These are phyloP conservation scores for Phaedon cochleariae DNA, from an alignment of 2,888 invertebrate species.

Conservation along the genomic window DNA sequence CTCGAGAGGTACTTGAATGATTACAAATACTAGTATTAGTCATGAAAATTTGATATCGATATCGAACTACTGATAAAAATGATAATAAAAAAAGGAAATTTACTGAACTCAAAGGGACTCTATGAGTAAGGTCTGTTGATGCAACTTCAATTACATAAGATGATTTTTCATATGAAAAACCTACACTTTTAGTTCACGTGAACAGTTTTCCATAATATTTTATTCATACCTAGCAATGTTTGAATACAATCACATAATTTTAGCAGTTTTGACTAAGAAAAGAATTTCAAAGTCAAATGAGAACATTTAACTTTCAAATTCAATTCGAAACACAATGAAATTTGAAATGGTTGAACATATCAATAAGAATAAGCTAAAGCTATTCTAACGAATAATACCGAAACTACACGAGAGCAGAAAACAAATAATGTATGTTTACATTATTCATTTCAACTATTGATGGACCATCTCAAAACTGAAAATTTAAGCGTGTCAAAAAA, in stretches of 20 bases:
- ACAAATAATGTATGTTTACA: constrained; percentile 17
- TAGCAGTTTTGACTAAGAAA: constrained; percentile 30
- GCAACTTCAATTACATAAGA: background rate
- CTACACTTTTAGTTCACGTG: constrained; percentile 32
- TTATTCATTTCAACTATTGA: background rate
- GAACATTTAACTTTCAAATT: constrained; percentile 37
- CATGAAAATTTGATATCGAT: too few species aligned
- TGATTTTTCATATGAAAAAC: background rate
- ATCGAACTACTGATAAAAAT: too few species aligned
- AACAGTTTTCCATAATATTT: constrained; percentile 40
- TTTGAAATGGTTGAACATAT: constrained; percentile 9
- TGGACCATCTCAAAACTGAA: too few species aligned
- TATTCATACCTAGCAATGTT: constrained; percentile 35
- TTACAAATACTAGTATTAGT: too few species aligned
- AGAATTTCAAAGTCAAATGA: constrained; percentile 34
- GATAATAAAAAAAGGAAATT: too few species aligned
- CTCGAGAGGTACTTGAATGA: too few species aligned
- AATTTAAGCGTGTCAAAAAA: too few species aligned
- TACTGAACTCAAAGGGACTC: too few species aligned
- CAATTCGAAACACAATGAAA: constrained; percentile 31
- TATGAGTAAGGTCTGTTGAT: too few species aligned
- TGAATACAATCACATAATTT: constrained; percentile 40
- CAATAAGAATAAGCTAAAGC: background rate
- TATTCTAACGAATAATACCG: background rate
- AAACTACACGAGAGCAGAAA: background rate